Percentiles rank a stretch among this genome's conserved stretches.
These are phyloP conservation scores for Synergus japonicus DNA, from an alignment of 2,888 invertebrate species.

Conservation along the genomic window DNA sequence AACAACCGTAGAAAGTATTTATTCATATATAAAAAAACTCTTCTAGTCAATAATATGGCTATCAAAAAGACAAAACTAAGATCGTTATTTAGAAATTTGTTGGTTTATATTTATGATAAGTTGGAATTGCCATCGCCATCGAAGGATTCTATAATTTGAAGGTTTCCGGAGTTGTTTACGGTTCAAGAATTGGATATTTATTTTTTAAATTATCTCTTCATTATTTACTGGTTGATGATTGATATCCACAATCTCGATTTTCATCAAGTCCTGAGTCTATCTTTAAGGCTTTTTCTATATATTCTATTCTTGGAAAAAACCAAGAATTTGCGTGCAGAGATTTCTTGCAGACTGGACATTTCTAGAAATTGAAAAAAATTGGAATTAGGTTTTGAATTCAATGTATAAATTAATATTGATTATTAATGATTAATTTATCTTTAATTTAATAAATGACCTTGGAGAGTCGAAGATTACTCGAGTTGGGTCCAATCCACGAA, in stretches of 20 bases:
- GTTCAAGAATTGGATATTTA: background rate
- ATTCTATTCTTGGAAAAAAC: conserved; percentile 65
- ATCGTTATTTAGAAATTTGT: background rate
- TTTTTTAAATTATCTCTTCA: background rate
- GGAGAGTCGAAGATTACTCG: conserved; percentile 45
- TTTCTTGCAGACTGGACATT: conserved; percentile 57
- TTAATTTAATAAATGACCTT: conserved; percentile 47
- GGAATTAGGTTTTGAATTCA: background rate
- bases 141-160: background rate
- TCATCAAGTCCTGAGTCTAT: conserved; percentile 63
- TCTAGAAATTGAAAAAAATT: conserved; percentile 52
- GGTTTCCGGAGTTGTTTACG: background rate
- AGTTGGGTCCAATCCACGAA: conserved; percentile 43
- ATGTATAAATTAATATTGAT: background rate
- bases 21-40: conserved; percentile 25
- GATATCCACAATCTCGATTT: conserved; percentile 67
- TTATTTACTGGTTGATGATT: conserved; percentile 63
- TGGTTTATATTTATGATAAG: background rate
- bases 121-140: background rate
- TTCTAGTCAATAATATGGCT: background rate
- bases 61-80: background rate
- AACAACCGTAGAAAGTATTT: conserved; percentile 6
- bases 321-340: conserved; percentile 59
- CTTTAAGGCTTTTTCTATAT: conserved; percentile 61
- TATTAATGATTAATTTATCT: too few relatives aligned